Evolutionary conservation across 2,113 vertebrate genomes (phyloP).

Genomic region (Ageneiosus marmoratus): DNA sequence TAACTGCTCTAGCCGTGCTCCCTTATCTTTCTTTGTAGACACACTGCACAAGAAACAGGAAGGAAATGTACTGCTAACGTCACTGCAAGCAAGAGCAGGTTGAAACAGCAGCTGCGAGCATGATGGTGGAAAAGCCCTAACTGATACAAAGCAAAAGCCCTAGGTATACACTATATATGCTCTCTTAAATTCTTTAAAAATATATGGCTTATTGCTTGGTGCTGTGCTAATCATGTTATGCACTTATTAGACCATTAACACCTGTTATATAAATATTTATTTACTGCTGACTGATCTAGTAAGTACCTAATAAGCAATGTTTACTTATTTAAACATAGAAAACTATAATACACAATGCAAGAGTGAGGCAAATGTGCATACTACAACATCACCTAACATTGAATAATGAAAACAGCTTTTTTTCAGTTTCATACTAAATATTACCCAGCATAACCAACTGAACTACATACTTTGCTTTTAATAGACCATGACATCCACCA

Average conservation of each 20-base stretch:
- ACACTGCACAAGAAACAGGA: conserved; percentile 71
- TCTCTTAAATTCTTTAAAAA: neutral
- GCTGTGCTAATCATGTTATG: neutral
- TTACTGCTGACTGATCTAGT: neutral
- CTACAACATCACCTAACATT: neutral
- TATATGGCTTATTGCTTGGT: neutral
- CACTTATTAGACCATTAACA: no score
- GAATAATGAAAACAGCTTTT: neutral
- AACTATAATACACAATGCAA: neutral
- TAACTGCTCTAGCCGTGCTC: conserved; percentile 48
- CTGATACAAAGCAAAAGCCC: conserved; percentile 26
- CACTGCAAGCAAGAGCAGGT: conserved; percentile 40
- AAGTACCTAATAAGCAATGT: neutral
- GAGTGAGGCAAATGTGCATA: neutral
- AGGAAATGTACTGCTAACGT: conserved; percentile 66
- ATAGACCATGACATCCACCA: neutral
- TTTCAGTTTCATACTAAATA: neutral
- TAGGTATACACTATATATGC: neutral
- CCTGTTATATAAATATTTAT: no score
- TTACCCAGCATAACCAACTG: neutral
- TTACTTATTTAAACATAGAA: neutral
- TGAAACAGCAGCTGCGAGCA: conserved; percentile 51
- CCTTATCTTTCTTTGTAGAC: conserved; percentile 68
- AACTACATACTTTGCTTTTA: neutral
- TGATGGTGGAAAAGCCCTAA: conserved; percentile 15